These are phyloP conservation scores for Dasysyrphus tricinctus DNA, from an alignment of 2,888 invertebrate genomes.

Conservation along the genomic window DNA sequence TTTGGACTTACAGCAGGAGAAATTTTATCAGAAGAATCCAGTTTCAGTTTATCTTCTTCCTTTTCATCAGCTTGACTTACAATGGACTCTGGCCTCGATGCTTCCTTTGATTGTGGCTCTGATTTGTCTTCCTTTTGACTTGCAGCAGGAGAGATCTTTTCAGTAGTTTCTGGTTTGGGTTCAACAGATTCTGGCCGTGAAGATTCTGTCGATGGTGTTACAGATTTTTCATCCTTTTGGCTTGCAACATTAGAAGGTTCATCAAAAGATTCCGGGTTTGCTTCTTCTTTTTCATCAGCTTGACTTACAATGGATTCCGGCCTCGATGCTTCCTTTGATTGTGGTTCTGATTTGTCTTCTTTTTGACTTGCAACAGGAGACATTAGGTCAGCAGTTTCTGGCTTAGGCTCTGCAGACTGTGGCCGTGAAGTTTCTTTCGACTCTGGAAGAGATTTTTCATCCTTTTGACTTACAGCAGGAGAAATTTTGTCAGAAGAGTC, in stretches of 20 bases:
- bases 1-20: neutral
- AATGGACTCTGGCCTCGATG: constrained; percentile 4
- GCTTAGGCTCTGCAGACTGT: neutral
- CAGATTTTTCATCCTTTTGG: no score
- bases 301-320: constrained; percentile 53
- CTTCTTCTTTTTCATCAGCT: no score
- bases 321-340: constrained; percentile 75
- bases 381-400: neutral
- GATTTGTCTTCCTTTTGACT: no score
- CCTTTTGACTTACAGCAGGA: neutral
- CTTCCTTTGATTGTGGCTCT: no score
- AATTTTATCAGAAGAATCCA: neutral
- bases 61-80: no score
- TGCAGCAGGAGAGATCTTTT: no score
- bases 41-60: no score
- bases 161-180: no score
- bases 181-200: no score
- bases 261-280: no score
- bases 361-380: constrained; percentile 36
- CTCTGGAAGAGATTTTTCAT: neutral
- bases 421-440: constrained; percentile 72
- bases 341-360: constrained; percentile 31
- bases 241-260: no score
- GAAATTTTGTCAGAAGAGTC: constrained; percentile 42
- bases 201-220: no score